These are phyloP conservation scores for Pteria penguin DNA, from an alignment of 2,888 invertebrate species.

Conservation along the genomic window DNA sequence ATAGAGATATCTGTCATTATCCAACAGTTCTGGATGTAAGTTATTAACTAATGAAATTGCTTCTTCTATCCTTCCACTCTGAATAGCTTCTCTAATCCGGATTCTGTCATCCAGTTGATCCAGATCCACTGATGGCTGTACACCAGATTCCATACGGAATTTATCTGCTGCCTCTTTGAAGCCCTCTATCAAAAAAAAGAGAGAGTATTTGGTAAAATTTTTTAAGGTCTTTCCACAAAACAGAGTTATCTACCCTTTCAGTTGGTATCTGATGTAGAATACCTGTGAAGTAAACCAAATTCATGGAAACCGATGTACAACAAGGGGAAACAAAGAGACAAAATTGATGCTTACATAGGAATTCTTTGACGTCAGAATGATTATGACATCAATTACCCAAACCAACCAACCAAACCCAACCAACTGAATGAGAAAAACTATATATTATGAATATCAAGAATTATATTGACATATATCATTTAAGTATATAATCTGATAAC, in stretches of 20 bases:
- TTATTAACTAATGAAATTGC: conserved; percentile 96
- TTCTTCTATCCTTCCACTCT: conserved; percentile 93
- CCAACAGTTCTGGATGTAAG: conserved; percentile 94
- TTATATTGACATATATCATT: too few relatives aligned
- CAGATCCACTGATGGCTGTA: conserved; percentile 88
- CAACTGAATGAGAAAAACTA: too few relatives aligned
- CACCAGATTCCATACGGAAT: conserved; percentile 95
- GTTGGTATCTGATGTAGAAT: too few relatives aligned
- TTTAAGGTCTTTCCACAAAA: neutral
- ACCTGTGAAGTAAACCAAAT: too few relatives aligned
- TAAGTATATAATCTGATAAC: too few relatives aligned
- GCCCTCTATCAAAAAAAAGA: conserved; percentile 79
- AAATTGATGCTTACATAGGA: too few relatives aligned
- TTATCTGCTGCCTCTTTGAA: conserved; percentile 96
- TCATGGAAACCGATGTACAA: too few relatives aligned
- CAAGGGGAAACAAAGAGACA: neutral
- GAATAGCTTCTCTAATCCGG: conserved; percentile 93
- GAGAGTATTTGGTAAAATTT: too few relatives aligned
- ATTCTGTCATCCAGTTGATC: conserved; percentile 90
- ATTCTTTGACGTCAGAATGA: too few relatives aligned
- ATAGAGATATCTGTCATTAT: conserved; percentile 96
- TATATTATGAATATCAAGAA: too few relatives aligned
- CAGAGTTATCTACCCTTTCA: neutral
- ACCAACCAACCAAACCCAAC: neutral
- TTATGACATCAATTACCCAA: neutral